Evolutionary conservation across 1,140 invertebrate genomes (phyloP).

Genomic region (Zaprionus inermis): DNA sequence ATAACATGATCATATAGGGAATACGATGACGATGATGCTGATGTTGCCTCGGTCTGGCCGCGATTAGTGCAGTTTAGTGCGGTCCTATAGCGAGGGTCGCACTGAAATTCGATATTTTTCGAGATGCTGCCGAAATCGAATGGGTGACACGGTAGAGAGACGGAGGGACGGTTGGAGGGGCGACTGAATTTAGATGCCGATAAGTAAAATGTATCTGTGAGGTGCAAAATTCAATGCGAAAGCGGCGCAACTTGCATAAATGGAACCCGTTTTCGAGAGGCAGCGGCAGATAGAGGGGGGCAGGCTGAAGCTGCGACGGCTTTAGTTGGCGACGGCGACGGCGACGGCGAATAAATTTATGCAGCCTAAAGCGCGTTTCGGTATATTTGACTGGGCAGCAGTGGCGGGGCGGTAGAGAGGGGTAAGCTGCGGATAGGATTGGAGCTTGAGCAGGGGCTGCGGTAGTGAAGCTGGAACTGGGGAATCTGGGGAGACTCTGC

Average conservation of each 20-base stretch:
- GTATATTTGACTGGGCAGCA: slow-evolving; percentile 5
- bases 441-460: neutral
- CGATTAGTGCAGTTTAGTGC: slow-evolving; percentile 48
- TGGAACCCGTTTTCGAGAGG: slow-evolving; percentile 72
- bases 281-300: slow-evolving; percentile 12
- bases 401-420: neutral
- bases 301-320: slow-evolving; percentile 39
- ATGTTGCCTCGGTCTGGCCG: slow-evolving; percentile 33
- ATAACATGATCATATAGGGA: neutral
- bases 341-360: slow-evolving; percentile 79
- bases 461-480: neutral
- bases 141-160: neutral
- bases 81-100: too few species aligned
- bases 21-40: slow-evolving; percentile 41
- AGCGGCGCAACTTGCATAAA: slow-evolving; percentile 75
- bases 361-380: slow-evolving; percentile 60
- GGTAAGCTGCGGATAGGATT: neutral
- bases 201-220: slow-evolving; percentile 81
- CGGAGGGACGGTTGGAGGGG: slow-evolving; percentile 31
- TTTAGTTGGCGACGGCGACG: slow-evolving; percentile 78
- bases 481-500: neutral
- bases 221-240: slow-evolving; percentile 81
- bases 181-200: slow-evolving; percentile 78
- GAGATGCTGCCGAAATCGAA: neutral
- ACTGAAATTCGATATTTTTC: slow-evolving; percentile 74